Base-by-base conservation (phyloP, 2,888 invertebrate genomes). In the Drosophila lutescens region DNA sequence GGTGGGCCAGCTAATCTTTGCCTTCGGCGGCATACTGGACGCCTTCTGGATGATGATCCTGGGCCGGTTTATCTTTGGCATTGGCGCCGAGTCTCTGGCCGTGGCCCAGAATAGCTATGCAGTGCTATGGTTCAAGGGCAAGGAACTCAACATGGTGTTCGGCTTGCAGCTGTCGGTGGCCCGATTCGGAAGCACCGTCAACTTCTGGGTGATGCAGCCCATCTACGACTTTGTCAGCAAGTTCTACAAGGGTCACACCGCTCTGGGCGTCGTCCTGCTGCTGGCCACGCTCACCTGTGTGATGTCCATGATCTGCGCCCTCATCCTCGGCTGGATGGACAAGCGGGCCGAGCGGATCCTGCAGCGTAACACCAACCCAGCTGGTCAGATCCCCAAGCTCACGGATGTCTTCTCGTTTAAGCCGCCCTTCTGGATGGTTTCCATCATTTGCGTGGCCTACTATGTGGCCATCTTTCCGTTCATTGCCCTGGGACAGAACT, bases 41-140 rank as follows among this genome's bases (percentile, higher is more conserved):
- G 93, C 93, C 8, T 98, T 96, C 91, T 97, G 96, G 96, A 76
- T 98, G n/a, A 98, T 99, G 98, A 94, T 97, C 86, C 89, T 97
- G 9, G 99, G 98, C 23, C 94, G 99, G 92, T 98, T 99, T 92
- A 93, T 99, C 88, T 99, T 99, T 93, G 99, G 98, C 58, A 96
- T 99, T 91, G 99, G 99, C 32, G 98, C 98, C 13, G 99, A 99
- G 93, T 98, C 98, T 0, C 92, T 99, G 72, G 97, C 98, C 62
- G 99, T 99, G 12, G 98, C 98, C 7, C 99, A 99, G 90, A 99
- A 99, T 92, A 98, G 96, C 86, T 99, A 99, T 93, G 98, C 98
- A 0, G 99, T 99, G 0, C 93, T 97, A 41, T 99, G 99, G 99
- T 99, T 99, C 91, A 98, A 98, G 92, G 98, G 98, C 58, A 97